Base-by-base conservation (phyloP, 2,888 invertebrate species). In the Caenorhabditis virilis region DNA sequence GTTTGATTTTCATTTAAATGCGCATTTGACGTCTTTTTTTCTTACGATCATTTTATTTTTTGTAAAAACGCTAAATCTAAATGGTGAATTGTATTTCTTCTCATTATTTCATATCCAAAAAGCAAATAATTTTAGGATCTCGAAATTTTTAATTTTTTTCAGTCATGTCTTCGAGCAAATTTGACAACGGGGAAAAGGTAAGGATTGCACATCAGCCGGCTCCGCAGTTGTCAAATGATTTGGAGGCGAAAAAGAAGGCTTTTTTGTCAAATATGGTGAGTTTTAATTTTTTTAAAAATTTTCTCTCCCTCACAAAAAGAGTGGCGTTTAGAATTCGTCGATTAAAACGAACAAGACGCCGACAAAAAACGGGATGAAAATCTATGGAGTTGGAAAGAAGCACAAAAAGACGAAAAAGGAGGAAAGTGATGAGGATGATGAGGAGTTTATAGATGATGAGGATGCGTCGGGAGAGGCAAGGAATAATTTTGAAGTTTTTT, bases 371-470 rank as follows among this genome's bases (percentile, higher is more conserved):
- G 56, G 53, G 18, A 25, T 39, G 0, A 52, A 38, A 2, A 56
- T 38, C 7, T 57, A 48, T 35, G 62, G 59, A 20, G n/a, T 26
- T 45, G 18, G 25, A 20, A 13, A 2, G 20, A 23, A 65, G 55
- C 39, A 20, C 38, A 59, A 39, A 59, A 58, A 42, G 42, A 36
- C n/a, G 47, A 47, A 22, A 46, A 53, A 48, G 16, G 57, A 50
- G 13, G 55, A 43, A 4, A 48, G 48, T 36, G 64, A 42, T 27
- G 57, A 58, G 15, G 57, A 64, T n/a, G 69, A 66, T 15, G 66
- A 66, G 20, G 72, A 69, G 11, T 69, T 69, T 22, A 55, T 71
- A 16, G 51, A 63, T 27, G 68, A 55, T 15, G 63, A 61, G 23
- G 67, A 60, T 35, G 64, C 48, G 9, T 50, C 39, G 23, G 69